phyloP scores from a whole-genome alignment of 2,888 invertebrate genomes.

The Latrodectus hesperus region DNA sequence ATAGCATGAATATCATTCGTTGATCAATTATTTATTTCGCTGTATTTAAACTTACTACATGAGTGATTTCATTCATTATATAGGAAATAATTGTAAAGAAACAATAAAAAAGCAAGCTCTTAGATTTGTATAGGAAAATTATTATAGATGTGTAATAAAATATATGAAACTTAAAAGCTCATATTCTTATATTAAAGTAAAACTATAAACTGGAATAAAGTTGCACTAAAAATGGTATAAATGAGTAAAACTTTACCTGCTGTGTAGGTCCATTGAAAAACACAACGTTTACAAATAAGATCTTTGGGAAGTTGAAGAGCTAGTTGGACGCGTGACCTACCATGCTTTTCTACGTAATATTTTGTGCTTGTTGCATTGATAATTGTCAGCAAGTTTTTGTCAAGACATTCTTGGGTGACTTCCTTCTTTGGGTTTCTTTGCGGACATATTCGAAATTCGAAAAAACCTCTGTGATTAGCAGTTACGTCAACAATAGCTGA shows the following conservation, averaged over 20 bases:
- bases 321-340: constrained; percentile 51
- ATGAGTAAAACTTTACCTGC: constrained; percentile 72
- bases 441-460: constrained; percentile 88
- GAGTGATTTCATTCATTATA: no score
- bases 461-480: constrained; percentile 90
- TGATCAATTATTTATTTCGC: no score
- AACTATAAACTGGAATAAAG: no score
- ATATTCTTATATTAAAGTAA: no score
- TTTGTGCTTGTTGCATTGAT: constrained; percentile 80
- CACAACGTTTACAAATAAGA: constrained; percentile 76
- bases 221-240: no score
- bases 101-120: no score
- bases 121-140: no score
- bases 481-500: constrained; percentile 87
- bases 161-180: no score
- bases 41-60: no score
- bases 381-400: constrained; percentile 81
- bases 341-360: constrained; percentile 63
- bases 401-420: constrained; percentile 85
- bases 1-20: no score
- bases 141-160: no score
- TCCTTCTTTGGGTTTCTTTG: constrained; percentile 86
- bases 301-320: constrained; percentile 81
- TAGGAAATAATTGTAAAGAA: no score
- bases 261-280: constrained; percentile 75